phyloP scores from a whole-genome alignment of 2,113 vertebrate genomes.

The Paradoxurus hermaphroditus region DNA sequence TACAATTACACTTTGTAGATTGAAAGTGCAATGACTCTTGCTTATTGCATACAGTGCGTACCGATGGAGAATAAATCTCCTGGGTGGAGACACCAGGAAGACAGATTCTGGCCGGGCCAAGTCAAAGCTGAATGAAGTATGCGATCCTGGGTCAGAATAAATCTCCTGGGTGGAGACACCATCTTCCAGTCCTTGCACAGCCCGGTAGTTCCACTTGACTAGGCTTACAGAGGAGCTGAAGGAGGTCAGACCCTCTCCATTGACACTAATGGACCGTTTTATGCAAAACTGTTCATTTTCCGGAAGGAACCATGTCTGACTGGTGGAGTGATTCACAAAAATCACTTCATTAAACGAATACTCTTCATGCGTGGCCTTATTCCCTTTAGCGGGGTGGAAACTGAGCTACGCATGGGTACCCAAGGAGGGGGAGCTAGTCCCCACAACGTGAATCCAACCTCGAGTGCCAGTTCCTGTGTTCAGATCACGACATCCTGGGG shows the following conservation, averaged over 20 bases:
- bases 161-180: not conserved
- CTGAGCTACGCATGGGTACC: not conserved
- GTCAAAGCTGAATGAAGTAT: too few species aligned
- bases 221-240: not conserved
- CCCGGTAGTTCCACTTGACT: constrained; percentile 24
- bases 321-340: constrained; percentile 67
- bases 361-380: constrained; percentile 25
- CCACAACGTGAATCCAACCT: not conserved
- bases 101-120: too few species aligned
- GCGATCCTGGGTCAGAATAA: too few species aligned
- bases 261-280: constrained; percentile 60
- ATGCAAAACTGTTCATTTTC: constrained; percentile 58
- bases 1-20: not conserved
- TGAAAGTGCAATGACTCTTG: not conserved
- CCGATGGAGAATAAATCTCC: not conserved
- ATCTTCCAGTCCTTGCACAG: not conserved
- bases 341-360: constrained; percentile 38
- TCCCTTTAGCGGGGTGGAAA: constrained; percentile 4
- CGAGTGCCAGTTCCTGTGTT: not conserved
- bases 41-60: not conserved
- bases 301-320: constrained; percentile 63
- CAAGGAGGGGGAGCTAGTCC: not conserved
- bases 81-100: too few species aligned
- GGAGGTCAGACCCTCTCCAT: constrained; percentile 59
- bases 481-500: not conserved